Percentiles rank a stretch among this genome's conserved stretches.
These are phyloP conservation scores for Craniophora ligustri DNA, from an alignment of 2,888 invertebrate species.

Conservation along the genomic window DNA sequence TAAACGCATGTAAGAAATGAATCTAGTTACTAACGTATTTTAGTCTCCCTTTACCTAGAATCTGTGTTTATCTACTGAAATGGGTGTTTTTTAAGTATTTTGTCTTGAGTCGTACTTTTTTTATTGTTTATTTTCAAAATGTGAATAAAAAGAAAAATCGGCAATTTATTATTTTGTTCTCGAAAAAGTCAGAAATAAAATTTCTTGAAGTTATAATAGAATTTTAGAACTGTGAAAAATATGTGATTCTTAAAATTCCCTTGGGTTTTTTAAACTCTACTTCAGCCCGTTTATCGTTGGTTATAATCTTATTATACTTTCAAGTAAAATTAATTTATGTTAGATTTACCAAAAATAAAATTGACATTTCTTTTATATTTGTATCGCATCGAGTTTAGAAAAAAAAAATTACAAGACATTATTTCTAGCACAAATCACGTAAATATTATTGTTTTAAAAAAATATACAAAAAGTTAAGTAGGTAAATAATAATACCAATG, in stretches of 20 bases:
- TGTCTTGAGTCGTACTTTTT: not conserved
- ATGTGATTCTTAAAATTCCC: slow-evolving; percentile 1
- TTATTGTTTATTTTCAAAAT: no score
- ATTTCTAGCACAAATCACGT: no score
- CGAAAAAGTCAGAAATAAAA: no score
- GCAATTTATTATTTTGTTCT: no score
- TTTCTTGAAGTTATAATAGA: not conserved
- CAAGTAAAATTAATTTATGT: slow-evolving; percentile 17
- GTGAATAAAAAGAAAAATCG: no score
- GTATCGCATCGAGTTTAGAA: no score
- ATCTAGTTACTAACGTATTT: slow-evolving; percentile 16
- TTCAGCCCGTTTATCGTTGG: slow-evolving; percentile 16
- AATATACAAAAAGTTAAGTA: no score
- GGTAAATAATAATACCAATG: no score
- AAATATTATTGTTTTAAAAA: no score
- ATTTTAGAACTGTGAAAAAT: not conserved
- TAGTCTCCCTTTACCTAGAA: no score
- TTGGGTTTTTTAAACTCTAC: not conserved
- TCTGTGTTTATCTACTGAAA: slow-evolving; percentile 18
- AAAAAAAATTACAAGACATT: no score
- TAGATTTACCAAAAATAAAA: slow-evolving; percentile 24
- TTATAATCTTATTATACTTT: slow-evolving; percentile 30
- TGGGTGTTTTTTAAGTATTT: not conserved
- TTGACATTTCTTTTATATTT: slow-evolving; percentile 7
- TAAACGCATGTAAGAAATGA: slow-evolving; percentile 50